phyloP scores from a whole-genome alignment of 2,888 invertebrate genomes.

The Helicoverpa assulta region DNA sequence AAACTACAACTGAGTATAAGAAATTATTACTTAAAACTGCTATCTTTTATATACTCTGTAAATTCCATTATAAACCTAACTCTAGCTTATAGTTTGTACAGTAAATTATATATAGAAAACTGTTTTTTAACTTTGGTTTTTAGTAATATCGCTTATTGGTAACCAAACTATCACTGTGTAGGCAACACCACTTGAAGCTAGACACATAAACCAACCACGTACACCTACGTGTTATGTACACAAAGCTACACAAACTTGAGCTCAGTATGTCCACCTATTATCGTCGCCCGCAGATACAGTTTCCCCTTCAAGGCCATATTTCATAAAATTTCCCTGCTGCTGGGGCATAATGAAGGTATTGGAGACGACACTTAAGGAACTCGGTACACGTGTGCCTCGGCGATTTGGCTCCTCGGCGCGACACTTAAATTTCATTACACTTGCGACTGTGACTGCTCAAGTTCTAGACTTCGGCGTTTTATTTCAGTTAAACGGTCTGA shows the following conservation, averaged over 20 bases:
- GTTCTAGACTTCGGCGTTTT: constrained; percentile 39
- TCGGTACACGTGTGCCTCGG: constrained; percentile 64
- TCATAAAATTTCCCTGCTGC: constrained; percentile 74
- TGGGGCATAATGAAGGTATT: constrained; percentile 76
- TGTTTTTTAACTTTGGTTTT: no score
- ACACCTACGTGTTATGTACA: not conserved
- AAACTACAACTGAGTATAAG: no score
- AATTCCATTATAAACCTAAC: no score
- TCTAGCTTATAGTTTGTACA: no score
- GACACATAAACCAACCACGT: not conserved
- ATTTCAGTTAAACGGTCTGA: constrained; percentile 11
- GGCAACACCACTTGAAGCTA: not conserved
- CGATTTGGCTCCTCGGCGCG: constrained; percentile 43
- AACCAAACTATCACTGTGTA: no score
- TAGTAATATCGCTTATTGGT: no score
- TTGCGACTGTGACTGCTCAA: constrained; percentile 26
- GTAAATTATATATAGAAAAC: no score
- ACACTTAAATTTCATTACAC: constrained; percentile 50
- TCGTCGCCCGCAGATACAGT: constrained; percentile 72
- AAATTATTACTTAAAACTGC: no score
- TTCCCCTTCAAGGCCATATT: constrained; percentile 76
- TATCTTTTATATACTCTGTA: no score
- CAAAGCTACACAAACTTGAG: not conserved
- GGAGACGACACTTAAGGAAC: constrained; percentile 63
- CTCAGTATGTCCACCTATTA: constrained; percentile 67